Evolutionary conservation across 2,888 invertebrate species (phyloP).

Genomic region (Lissocephala sabroskyi): DNA sequence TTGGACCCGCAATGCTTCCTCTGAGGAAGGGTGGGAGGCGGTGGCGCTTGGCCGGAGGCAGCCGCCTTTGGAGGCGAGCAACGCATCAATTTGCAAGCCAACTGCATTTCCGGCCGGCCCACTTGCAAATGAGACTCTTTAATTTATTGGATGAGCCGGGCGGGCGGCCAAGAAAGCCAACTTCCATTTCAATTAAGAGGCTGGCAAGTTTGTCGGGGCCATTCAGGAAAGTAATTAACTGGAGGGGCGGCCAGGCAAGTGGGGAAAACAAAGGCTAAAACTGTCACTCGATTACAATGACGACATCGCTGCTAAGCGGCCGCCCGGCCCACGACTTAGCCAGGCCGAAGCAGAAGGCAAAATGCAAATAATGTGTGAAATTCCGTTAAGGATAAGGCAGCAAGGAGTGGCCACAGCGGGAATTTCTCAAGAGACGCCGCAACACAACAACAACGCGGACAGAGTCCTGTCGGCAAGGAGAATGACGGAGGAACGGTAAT

Average conservation of each 20-base stretch:
- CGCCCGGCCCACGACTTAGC: too few species aligned
- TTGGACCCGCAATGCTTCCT: slow-evolving; percentile 3
- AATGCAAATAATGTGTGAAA: slow-evolving; percentile 64
- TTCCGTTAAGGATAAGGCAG: slow-evolving; percentile 56
- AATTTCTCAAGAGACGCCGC: slow-evolving; percentile 63
- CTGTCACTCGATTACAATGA: too few species aligned
- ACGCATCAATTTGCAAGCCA: slow-evolving; percentile 9
- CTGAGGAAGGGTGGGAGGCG: not conserved
- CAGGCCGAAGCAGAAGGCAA: not conserved
- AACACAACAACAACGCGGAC: slow-evolving; percentile 25
- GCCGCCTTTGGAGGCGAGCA: slow-evolving; percentile 35
- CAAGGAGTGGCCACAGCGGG: slow-evolving; percentile 43
- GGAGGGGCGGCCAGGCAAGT: too few species aligned
- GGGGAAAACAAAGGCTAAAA: too few species aligned
- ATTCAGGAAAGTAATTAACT: too few species aligned
- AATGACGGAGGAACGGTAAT: slow-evolving; percentile 45
- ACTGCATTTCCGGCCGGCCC: too few species aligned
- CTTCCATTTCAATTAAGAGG: slow-evolving; percentile 54
- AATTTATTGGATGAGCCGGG: too few species aligned
- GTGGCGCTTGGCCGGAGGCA: slow-evolving; percentile 11
- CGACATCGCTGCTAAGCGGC: too few species aligned
- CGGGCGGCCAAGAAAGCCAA: too few species aligned
- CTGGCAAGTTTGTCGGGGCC: too few species aligned
- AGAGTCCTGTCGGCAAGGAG: slow-evolving; percentile 10
- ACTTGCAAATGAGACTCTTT: too few species aligned